Evolutionary conservation across 2,888 invertebrate genomes (phyloP).

Genomic region (Acholoe squamosa): DNA sequence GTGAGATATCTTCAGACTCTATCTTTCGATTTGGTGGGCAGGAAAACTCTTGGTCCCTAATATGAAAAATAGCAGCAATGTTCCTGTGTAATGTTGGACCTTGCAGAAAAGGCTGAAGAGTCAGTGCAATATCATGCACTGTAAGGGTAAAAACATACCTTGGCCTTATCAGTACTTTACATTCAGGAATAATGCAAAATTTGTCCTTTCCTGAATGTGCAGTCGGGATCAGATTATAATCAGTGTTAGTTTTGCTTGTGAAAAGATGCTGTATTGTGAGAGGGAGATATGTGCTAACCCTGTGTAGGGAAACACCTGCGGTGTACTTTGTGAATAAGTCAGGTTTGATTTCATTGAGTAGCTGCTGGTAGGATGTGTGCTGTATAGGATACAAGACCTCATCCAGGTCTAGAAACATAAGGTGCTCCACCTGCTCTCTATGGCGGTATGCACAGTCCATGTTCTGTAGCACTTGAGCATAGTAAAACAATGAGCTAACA

Average conservation of each 20-base stretch:
- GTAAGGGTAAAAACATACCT: not conserved
- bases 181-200: no score
- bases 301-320: not conserved
- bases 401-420: slow-evolving; percentile 2
- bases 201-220: not conserved
- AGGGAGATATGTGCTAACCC: not conserved
- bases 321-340: not conserved
- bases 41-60: no score
- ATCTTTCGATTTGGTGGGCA: no score
- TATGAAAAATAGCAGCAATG: not conserved
- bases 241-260: no score
- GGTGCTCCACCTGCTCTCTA: not conserved
- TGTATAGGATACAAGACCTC: not conserved
- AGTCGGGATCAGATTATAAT: not conserved
- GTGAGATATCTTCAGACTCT: no score
- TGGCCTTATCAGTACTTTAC: not conserved
- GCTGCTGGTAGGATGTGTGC: not conserved
- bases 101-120: not conserved
- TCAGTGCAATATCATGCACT: not conserved
- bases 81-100: not conserved
- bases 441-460: slow-evolving; percentile 13
- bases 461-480: slow-evolving; percentile 15
- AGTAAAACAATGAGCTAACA: not conserved
- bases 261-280: not conserved
- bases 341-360: not conserved